Evolutionary conservation across 1,140 invertebrate species (phyloP).

Genomic region (Aphelenchoides fujianensis): DNA sequence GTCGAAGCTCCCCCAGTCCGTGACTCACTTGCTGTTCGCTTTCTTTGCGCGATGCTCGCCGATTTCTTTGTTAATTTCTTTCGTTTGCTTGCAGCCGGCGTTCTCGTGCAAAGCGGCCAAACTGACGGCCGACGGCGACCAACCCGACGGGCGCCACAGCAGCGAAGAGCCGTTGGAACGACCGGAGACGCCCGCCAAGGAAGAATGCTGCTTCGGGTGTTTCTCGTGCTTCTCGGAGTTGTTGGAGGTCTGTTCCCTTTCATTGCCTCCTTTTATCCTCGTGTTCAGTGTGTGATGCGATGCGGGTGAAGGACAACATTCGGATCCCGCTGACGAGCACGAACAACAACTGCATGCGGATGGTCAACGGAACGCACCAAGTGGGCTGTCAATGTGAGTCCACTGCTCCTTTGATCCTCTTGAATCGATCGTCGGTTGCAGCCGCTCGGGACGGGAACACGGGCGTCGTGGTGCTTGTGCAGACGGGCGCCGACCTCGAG

Average conservation of each 20-base stretch:
- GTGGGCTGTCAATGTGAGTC: constrained; percentile 20
- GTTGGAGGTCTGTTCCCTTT: neutral
- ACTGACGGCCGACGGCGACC: neutral
- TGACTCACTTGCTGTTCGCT: too few relatives aligned
- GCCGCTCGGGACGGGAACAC: neutral
- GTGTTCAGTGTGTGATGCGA: constrained; percentile 16
- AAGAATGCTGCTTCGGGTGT: neutral
- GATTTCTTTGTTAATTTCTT: too few relatives aligned
- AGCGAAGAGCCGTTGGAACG: neutral
- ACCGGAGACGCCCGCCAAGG: neutral
- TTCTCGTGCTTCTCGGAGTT: constrained; percentile 15
- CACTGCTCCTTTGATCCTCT: too few relatives aligned
- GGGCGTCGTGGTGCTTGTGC: neutral
- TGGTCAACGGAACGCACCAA: constrained; percentile 16
- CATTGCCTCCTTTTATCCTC: neutral
- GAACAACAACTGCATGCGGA: constrained; percentile 16
- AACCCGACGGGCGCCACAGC: too few relatives aligned
- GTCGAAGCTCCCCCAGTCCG: too few relatives aligned
- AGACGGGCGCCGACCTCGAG: neutral
- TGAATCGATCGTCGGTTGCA: neutral
- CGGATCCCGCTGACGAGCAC: neutral
- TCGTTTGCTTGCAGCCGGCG: too few relatives aligned
- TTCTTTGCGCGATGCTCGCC: too few relatives aligned
- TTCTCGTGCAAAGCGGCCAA: too few relatives aligned
- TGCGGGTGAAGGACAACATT: constrained; percentile 23